These are phyloP conservation scores for Thymelicus sylvestris DNA, from an alignment of 2,888 invertebrate genomes.

Conservation along the genomic window DNA sequence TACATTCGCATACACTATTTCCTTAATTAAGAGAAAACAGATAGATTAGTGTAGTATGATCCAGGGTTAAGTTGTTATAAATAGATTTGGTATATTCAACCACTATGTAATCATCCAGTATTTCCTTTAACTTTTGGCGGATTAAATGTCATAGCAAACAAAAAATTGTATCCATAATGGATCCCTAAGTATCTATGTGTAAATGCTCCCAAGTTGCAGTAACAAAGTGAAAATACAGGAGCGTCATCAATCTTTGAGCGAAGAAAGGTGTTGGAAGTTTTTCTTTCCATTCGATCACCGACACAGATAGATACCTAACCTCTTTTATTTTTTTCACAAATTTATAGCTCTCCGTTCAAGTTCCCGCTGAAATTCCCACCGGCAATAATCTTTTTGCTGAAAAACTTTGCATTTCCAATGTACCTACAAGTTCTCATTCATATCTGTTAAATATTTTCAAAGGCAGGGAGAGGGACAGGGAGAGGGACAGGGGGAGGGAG, in stretches of 20 bases:
- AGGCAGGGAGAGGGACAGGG: too few species aligned
- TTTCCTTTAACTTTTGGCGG: neutral
- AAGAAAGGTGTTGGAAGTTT: constrained; percentile 37
- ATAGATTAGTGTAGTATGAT: too few species aligned
- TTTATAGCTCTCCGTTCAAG: constrained; percentile 25
- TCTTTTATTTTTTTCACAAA: constrained; percentile 28
- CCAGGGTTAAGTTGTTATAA: too few species aligned
- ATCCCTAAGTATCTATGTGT: constrained; percentile 26
- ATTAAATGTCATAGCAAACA: constrained; percentile 6
- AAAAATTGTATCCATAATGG: constrained; percentile 19
- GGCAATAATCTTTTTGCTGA: constrained; percentile 24
- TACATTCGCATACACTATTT: too few species aligned
- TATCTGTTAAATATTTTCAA: too few species aligned
- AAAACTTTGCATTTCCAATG: neutral
- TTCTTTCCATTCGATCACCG: constrained; percentile 33
- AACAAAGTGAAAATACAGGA: constrained; percentile 30
- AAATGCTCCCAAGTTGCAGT: constrained; percentile 24
- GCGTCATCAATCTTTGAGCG: constrained; percentile 31
- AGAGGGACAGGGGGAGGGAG: too few species aligned
- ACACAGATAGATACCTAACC: constrained; percentile 31
- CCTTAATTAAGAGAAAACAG: too few species aligned
- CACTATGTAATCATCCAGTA: too few species aligned
- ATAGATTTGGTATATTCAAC: too few species aligned
- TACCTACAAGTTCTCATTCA: constrained; percentile 45
- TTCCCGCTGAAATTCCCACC: constrained; percentile 21